Base-by-base conservation (phyloP, 2,113 vertebrate genomes). In the Prolemur simus region DNA sequence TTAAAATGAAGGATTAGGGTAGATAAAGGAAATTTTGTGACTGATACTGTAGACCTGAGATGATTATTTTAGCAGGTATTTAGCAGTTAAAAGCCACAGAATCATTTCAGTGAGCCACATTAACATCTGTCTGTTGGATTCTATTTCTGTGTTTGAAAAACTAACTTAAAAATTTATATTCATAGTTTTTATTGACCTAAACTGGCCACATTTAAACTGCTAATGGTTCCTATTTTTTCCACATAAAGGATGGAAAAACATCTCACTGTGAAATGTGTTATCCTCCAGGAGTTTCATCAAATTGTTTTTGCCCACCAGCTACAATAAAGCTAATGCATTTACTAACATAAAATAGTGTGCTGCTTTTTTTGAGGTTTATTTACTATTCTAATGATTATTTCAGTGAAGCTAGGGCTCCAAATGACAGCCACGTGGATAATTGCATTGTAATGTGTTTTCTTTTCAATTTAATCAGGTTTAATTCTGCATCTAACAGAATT, bases 261-360 rank as follows among this genome's bases (percentile, higher is more conserved):
- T 97, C 97, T 97, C 90, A 81, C 87, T 96, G 69, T 96, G 91
- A 96, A 98, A 96, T 63, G 64, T 58, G 96, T 97, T 18, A 68
- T 96, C 95, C 98, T 96, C 64, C 82, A 94, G 77, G 45, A 98
- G 82, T 96, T 97, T 92, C 87, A 94, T 97, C 80, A 97, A 92
- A 96, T 90, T 96, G 74, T 94, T 76, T 96, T 91, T 97, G 78
- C 95, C 97, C 97, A 96, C 77, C 93, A 96, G 97, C 95, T 96
- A 95, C 96, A 98, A 58, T 98, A 96, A 98, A 98, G 81, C 54
- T 94, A 86, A 94, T 91, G 63, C 94, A 97, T 97, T 96, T 96
- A 85, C 88, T 97, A 87, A 89, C 91, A 93, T 96, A 83, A 97
- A 98, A 98, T 88, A 94, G 88, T 77, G 68, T 58, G 86, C 88